Evolutionary conservation across 64 coral and sea anemone species (phyloP).

Genomic region (Montipora cactus): DNA sequence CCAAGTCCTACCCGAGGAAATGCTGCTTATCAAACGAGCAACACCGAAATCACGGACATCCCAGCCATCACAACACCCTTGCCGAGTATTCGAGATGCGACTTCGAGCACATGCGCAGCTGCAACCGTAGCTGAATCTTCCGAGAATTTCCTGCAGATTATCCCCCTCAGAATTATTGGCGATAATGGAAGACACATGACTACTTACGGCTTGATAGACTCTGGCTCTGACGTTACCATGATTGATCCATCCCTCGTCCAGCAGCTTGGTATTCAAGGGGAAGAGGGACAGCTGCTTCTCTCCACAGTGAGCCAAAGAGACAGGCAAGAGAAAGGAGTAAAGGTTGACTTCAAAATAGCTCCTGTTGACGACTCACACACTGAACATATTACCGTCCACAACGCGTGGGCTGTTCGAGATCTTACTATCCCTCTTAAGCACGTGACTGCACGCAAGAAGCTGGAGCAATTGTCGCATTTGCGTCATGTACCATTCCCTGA

Average conservation of each 20-base stretch:
- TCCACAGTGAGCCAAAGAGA: slow-evolving; percentile 45
- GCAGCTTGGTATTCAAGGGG: slow-evolving; percentile 2
- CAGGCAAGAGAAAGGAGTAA: neutral
- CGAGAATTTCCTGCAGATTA: slow-evolving; percentile 8
- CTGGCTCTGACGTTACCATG: slow-evolving; percentile 38
- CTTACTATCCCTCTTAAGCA: slow-evolving; percentile 38
- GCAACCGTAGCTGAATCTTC: slow-evolving; percentile 8
- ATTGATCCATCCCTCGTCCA: slow-evolving; percentile 27
- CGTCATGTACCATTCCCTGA: slow-evolving; percentile 46
- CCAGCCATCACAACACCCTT: neutral
- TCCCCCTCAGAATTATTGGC: slow-evolving; percentile 12
- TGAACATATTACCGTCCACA: neutral
- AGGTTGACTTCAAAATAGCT: neutral
- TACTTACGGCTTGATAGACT: slow-evolving; percentile 41
- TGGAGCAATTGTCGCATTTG: slow-evolving; percentile 29
- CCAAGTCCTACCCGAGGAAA: slow-evolving; percentile 11
- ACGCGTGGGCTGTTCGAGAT: slow-evolving; percentile 27
- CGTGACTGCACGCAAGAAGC: neutral
- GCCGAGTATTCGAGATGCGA: neutral
- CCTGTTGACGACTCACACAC: neutral
- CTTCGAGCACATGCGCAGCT: neutral
- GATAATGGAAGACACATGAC: neutral
- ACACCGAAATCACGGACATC: neutral
- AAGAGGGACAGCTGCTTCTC: slow-evolving; percentile 5
- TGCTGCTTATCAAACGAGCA: neutral